A percentile compares a stretch with the other conserved stretches of the same genome.
Conservation (phyloP, 2,888 invertebrate genomes). For the Nymphalis urticae region DNA sequence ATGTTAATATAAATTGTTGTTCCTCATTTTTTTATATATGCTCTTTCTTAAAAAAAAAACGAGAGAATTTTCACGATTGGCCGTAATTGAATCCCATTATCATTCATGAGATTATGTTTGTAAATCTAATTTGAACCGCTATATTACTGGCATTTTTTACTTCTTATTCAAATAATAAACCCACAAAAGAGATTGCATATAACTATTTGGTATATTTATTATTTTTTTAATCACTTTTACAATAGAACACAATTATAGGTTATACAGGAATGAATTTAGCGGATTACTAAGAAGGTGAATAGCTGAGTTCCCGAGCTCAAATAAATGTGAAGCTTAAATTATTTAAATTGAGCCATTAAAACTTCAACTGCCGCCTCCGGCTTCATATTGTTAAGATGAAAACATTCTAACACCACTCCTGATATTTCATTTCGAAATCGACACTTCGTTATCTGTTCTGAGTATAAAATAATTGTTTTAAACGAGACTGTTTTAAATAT, state of each 20-base stretch:
- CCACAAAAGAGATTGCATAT: background rate
- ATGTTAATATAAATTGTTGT: too few relatives aligned
- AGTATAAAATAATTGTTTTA: background rate
- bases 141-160: too few relatives aligned
- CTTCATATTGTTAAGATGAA: constrained; percentile 12
- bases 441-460: background rate
- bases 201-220: background rate
- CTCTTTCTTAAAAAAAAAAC: too few relatives aligned
- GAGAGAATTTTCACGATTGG: too few relatives aligned
- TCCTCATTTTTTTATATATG: too few relatives aligned
- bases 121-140: too few relatives aligned
- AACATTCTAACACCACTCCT: constrained; percentile 3
- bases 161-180: too few relatives aligned
- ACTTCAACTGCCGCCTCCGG: constrained; percentile 60
- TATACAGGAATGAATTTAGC: constrained; percentile 17
- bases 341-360: constrained; percentile 63
- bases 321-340: constrained; percentile 62
- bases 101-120: too few relatives aligned
- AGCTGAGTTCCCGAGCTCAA: constrained; percentile 36
- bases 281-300: constrained; percentile 24
- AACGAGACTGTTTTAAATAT: background rate
- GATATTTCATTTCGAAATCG: constrained; percentile 8
- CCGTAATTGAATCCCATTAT: too few relatives aligned
- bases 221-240: background rate
- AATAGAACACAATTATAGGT: constrained; percentile 10